phyloP scores from a whole-genome alignment of 2,797 vertebrate genomes.

The Eptatretus atami region DNA sequence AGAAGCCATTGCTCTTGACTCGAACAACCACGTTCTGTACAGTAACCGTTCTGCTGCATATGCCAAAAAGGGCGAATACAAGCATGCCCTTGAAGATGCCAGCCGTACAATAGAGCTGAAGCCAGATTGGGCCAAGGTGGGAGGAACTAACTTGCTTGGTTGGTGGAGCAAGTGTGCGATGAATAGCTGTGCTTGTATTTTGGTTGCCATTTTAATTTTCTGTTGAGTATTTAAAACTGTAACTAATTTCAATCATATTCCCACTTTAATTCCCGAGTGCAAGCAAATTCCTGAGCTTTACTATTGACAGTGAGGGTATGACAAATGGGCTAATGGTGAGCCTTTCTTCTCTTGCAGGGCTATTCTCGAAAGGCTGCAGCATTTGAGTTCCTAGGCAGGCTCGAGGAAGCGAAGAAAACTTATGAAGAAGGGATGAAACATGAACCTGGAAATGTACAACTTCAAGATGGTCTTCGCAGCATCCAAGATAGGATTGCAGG shows the following conservation, averaged over 20 bases:
- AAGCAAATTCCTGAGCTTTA: too few species aligned
- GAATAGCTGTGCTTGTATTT: neutral
- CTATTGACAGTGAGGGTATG: too few species aligned
- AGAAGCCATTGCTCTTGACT: slow-evolving; percentile 46
- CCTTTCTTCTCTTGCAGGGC: slow-evolving; percentile 19
- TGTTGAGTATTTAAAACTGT: neutral
- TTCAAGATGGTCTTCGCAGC: slow-evolving; percentile 38
- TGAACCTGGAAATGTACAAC: slow-evolving; percentile 32
- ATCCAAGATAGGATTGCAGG: slow-evolving; percentile 32
- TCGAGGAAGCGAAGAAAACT: slow-evolving; percentile 49
- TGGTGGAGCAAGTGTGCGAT: too few species aligned
- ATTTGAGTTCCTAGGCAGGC: slow-evolving; percentile 45
- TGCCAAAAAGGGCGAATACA: slow-evolving; percentile 34
- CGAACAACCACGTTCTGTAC: slow-evolving; percentile 55
- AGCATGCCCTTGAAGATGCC: slow-evolving; percentile 45
- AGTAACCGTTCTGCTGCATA: slow-evolving; percentile 40
- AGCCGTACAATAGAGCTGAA: slow-evolving; percentile 57
- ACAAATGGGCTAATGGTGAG: too few species aligned
- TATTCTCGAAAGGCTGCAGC: slow-evolving; percentile 72
- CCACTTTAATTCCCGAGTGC: neutral
- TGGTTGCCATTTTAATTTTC: neutral
- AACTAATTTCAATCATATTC: neutral
- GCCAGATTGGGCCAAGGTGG: slow-evolving; percentile 73
- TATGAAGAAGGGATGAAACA: slow-evolving; percentile 53
- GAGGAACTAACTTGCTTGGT: neutral